These are phyloP conservation scores for Tenebrosternarchus preto DNA, from an alignment of 2,113 vertebrate genomes.

Conservation along the genomic window DNA sequence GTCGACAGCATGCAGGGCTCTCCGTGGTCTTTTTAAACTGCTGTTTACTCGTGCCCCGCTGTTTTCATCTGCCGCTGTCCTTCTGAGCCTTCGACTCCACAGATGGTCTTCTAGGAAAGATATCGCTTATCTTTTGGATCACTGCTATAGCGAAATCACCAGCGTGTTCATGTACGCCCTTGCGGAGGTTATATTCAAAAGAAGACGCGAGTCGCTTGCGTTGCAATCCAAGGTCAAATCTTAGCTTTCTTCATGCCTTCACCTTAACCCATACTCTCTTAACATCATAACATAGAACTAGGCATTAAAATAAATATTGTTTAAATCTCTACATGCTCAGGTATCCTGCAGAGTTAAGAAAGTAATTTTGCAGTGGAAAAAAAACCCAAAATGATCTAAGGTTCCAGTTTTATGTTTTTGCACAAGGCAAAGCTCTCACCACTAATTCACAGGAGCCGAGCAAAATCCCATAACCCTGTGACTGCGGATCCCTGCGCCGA, in stretches of 20 bases:
- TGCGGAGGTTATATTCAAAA: neutral
- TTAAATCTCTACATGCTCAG: neutral
- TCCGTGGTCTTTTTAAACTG: conserved; percentile 22
- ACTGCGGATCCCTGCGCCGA: neutral
- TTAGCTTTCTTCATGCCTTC: neutral
- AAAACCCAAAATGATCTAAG: neutral
- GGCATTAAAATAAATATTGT: conserved; percentile 11
- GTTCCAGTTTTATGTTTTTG: neutral
- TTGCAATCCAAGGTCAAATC: neutral
- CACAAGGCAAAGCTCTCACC: neutral
- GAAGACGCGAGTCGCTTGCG: conserved; percentile 3
- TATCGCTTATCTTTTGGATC: conserved; percentile 27
- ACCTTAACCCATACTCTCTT: neutral
- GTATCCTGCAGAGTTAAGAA: neutral
- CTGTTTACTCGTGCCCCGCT: conserved; percentile 25
- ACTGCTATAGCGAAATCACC: conserved; percentile 9
- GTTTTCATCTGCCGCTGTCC: conserved; percentile 27
- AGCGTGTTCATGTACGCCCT: neutral
- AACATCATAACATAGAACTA: conserved; percentile 16
- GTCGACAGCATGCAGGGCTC: neutral
- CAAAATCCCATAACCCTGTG: neutral
- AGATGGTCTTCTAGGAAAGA: conserved; percentile 18
- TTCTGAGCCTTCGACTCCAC: conserved; percentile 7
- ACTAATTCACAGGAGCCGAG: neutral
- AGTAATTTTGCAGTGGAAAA: conserved; percentile 10